Conservation (phyloP, 1,140 invertebrate species). For the Drosophila funebris region DNA sequence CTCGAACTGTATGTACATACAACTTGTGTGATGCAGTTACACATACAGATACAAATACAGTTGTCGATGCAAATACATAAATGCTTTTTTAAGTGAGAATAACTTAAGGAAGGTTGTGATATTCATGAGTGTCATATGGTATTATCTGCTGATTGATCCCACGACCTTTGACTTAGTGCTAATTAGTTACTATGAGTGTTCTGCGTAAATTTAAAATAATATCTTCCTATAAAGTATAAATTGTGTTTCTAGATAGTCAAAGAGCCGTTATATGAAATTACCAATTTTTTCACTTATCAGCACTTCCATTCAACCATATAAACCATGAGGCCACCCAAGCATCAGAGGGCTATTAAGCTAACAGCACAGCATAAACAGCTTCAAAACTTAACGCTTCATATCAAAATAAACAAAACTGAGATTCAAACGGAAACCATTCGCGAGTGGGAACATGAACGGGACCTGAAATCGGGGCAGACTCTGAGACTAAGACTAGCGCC, state of each 20-base stretch:
- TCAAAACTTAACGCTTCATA: conserved; percentile 53
- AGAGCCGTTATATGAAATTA: conserved; percentile 47
- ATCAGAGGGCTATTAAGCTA: too few species aligned
- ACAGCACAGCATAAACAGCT: conserved; percentile 22
- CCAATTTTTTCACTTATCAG: conserved; percentile 52
- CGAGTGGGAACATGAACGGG: neutral
- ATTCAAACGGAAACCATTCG: conserved; percentile 23
- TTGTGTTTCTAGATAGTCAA: too few species aligned
- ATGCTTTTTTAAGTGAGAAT: neutral
- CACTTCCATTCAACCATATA: conserved; percentile 16
- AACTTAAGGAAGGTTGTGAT: conserved; percentile 10
- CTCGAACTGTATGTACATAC: conserved; percentile 24
- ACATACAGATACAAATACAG: conserved; percentile 45
- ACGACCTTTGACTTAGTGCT: conserved; percentile 51
- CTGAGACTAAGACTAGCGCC: conserved; percentile 45
- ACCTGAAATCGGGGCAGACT: neutral
- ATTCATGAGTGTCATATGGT: conserved; percentile 27
- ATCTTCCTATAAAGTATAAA: neutral
- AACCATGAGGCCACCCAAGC: conserved; percentile 69
- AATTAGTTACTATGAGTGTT: conserved; percentile 64
- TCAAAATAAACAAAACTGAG: conserved; percentile 69
- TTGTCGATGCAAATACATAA: neutral
- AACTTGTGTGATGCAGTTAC: conserved; percentile 60
- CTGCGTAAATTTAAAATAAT: too few species aligned
- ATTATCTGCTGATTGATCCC: conserved; percentile 22